Evolutionary conservation across 2,113 vertebrate species (phyloP).

Genomic region (Nematolebias whitei): DNA sequence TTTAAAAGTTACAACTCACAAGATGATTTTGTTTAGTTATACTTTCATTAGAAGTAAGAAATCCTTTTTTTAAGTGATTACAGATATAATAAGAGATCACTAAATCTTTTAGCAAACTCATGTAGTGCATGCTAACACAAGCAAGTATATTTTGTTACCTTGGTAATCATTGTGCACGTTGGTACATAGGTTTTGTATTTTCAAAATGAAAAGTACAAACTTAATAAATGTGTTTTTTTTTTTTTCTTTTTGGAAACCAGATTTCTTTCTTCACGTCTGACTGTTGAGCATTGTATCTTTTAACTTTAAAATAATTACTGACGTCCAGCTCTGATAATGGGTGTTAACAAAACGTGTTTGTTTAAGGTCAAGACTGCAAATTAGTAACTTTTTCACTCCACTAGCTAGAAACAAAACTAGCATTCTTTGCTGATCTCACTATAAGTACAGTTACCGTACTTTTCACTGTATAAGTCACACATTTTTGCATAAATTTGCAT

Average conservation of each 20-base stretch:
- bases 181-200: neutral
- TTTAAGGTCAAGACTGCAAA: neutral
- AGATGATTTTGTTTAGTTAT: neutral
- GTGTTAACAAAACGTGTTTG: neutral
- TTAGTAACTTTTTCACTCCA: too few relatives aligned
- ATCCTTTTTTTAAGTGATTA: too few relatives aligned
- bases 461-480: too few relatives aligned
- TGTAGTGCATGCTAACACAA: neutral
- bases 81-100: too few relatives aligned
- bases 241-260: neutral
- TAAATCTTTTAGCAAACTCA: neutral
- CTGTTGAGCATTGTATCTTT: neutral
- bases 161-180: neutral
- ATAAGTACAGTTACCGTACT: too few relatives aligned
- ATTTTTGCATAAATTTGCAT: too few relatives aligned
- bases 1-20: neutral
- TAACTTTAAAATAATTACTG: neutral
- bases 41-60: neutral
- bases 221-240: neutral
- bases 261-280: neutral
- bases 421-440: neutral
- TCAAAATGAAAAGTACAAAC: neutral
- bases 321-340: neutral
- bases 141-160: neutral
- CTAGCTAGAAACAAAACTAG: neutral